Evolutionary conservation across 1,140 invertebrate species (phyloP).

Genomic region (Cyclina sinensis): DNA sequence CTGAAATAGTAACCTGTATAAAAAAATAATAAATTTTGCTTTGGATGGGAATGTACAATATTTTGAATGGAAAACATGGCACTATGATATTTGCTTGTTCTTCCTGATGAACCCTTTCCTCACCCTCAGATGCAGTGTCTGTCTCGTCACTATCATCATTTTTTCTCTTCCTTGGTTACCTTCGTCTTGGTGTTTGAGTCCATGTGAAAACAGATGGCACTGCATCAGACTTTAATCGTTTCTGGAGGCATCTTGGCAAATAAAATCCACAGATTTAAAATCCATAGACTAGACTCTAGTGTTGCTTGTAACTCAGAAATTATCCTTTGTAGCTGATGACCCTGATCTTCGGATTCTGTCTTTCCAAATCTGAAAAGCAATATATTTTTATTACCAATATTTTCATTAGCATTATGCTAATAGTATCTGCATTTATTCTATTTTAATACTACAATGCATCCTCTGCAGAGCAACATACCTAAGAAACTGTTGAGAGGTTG

Average conservation of each 20-base stretch:
- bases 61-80: neutral
- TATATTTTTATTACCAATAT: no score
- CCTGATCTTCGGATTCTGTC: neutral
- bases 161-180: neutral
- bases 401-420: neutral
- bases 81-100: neutral
- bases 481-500: neutral
- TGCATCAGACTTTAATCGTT: neutral
- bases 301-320: neutral
- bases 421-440: neutral
- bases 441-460: neutral
- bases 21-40: neutral
- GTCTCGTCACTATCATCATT: constrained; percentile 1
- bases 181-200: neutral
- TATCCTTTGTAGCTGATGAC: neutral
- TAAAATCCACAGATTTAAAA: no score
- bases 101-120: neutral
- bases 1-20: neutral
- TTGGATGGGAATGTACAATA: constrained; percentile 8
- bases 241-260: no score
- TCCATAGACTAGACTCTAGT: neutral
- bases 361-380: neutral
- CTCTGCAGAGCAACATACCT: neutral
- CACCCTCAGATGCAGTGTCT: neutral
- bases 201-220: neutral